These are phyloP conservation scores for Antheraea yamamai DNA, from an alignment of 2,888 invertebrate species.

Conservation along the genomic window DNA sequence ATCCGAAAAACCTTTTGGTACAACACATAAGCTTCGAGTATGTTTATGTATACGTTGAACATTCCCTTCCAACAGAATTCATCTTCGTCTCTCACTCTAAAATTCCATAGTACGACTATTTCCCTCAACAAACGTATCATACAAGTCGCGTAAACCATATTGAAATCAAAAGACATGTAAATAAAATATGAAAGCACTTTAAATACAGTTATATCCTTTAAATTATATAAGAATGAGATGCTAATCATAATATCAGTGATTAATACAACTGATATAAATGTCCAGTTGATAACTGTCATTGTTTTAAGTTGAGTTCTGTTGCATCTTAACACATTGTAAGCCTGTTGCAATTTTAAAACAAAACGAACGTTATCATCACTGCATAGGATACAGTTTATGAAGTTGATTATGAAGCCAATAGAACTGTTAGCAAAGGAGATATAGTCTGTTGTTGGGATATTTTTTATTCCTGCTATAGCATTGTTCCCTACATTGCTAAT, in stretches of 20 bases:
- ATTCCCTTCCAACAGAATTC: background rate
- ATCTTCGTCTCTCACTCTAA: background rate
- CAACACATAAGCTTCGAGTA: conserved; percentile 3
- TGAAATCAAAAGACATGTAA: conserved; percentile 10
- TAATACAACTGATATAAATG: background rate
- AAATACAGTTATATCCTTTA: background rate
- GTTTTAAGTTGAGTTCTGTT: background rate
- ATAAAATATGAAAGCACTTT: conserved; percentile 8
- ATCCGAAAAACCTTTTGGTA: background rate
- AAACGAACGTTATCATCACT: conserved; percentile 22
- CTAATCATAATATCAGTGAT: background rate
- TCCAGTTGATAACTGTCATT: conserved; percentile 3
- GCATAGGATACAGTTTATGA: conserved; percentile 4
- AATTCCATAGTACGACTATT: background rate
- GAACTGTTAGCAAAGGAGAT: background rate
- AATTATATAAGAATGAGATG: background rate
- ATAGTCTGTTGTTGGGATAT: conserved; percentile 17
- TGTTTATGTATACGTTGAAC: background rate
- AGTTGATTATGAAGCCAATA: background rate
- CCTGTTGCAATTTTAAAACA: conserved; percentile 23
- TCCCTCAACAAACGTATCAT: conserved; percentile 19
- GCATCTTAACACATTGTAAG: conserved; percentile 20
- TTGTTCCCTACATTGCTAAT: too few species aligned
- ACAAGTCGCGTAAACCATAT: conserved; percentile 20
- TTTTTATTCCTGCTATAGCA: background rate